Conservation (phyloP, 2,888 invertebrate species). For the Morpho helenor region DNA sequence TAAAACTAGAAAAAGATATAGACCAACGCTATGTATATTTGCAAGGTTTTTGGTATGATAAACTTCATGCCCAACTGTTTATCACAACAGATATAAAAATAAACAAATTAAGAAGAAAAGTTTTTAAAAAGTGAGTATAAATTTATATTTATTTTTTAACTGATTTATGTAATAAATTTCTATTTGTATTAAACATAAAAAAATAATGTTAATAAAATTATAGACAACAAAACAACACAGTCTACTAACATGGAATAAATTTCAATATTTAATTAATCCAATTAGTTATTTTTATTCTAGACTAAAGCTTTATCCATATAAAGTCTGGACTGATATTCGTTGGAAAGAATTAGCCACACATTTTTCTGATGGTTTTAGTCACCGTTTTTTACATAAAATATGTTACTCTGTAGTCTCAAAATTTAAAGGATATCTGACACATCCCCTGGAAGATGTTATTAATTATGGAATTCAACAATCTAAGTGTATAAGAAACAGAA, state of each 20-base stretch:
- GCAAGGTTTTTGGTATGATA: slow-evolving; percentile 50
- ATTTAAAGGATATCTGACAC: slow-evolving; percentile 35
- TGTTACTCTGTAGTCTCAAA: slow-evolving; percentile 28
- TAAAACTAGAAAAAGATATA: slow-evolving; percentile 46
- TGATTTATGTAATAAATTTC: no score
- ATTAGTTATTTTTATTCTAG: slow-evolving; percentile 37
- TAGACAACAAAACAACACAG: no score
- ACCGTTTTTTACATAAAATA: slow-evolving; percentile 43
- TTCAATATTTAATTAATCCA: no score
- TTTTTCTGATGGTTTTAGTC: slow-evolving; percentile 56
- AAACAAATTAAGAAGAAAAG: slow-evolving; percentile 39
- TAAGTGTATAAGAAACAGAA: slow-evolving; percentile 33
- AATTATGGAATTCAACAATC: slow-evolving; percentile 36
- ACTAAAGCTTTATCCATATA: slow-evolving; percentile 41
- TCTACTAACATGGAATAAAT: no score
- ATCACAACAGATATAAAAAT: slow-evolving; percentile 47
- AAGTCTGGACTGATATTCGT: slow-evolving; percentile 59
- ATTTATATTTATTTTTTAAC: background rate
- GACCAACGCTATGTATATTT: slow-evolving; percentile 42
- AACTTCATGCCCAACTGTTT: slow-evolving; percentile 58
- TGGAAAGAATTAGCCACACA: slow-evolving; percentile 53
- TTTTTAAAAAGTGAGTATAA: slow-evolving; percentile 49
- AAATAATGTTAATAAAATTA: no score
- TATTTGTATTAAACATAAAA: no score
- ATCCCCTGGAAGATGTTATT: slow-evolving; percentile 42